Percentiles rank a stretch among this genome's conserved stretches.
Evolutionary conservation across 2,888 invertebrate genomes (phyloP).

Genomic region (Drosophila fungiperda): DNA sequence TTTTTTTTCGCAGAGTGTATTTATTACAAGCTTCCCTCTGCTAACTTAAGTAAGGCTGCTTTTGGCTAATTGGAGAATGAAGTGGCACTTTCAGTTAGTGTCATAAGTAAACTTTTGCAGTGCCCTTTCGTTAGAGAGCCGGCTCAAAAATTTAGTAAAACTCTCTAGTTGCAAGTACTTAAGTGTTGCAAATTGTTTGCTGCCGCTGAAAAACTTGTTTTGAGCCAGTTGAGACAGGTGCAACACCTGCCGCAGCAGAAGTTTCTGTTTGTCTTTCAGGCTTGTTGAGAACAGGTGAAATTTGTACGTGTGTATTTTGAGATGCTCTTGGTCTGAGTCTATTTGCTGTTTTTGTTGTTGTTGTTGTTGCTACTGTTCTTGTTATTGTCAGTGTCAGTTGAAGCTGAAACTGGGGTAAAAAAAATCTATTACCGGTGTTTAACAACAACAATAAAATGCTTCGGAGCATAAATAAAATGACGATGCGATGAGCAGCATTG

Average conservation of each 20-base stretch:
- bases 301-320: slow-evolving; percentile 14
- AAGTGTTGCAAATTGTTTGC: not conserved
- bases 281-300: not conserved
- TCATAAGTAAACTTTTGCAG: not conserved
- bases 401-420: slow-evolving; percentile 13
- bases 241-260: slow-evolving; percentile 13
- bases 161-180: slow-evolving; percentile 11
- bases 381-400: slow-evolving; percentile 21
- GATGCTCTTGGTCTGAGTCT: slow-evolving; percentile 27
- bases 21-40: not conserved
- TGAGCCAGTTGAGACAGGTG: slow-evolving; percentile 4
- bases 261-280: slow-evolving; percentile 13
- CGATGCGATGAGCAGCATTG: slow-evolving; percentile 14
- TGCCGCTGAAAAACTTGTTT: slow-evolving; percentile 3
- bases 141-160: slow-evolving; percentile 3
- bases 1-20: not conserved
- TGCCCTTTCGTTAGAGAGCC: not conserved
- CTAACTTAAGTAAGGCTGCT: not conserved
- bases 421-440: slow-evolving; percentile 74
- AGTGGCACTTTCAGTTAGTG: not conserved
- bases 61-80: not conserved
- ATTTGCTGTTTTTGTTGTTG: slow-evolving; percentile 29
- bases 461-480: slow-evolving; percentile 52
- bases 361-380: slow-evolving; percentile 1
- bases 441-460: slow-evolving; percentile 74